Percentiles rank a stretch among this genome's conserved stretches.
phyloP scores from a whole-genome alignment of 2,797 vertebrate species.

The Bradypus variegatus region DNA sequence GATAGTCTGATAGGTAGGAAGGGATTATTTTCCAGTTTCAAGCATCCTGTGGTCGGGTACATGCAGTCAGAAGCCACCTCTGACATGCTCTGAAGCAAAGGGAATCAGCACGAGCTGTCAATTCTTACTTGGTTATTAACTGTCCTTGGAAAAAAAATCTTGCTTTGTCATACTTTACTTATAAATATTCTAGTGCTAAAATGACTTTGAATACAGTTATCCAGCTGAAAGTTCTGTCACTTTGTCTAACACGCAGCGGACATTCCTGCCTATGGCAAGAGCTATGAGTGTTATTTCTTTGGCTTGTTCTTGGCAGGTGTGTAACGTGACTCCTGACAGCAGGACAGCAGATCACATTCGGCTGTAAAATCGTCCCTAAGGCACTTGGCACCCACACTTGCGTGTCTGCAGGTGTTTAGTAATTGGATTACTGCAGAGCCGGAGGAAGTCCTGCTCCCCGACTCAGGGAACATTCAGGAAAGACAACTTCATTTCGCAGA shows the following conservation, averaged over 20 bases:
- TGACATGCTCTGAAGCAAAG: neutral
- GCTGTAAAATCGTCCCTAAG: constrained; percentile 76
- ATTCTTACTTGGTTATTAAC: neutral
- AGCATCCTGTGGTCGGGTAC: neutral
- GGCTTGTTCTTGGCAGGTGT: constrained; percentile 82
- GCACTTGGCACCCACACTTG: constrained; percentile 81
- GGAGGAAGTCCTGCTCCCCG: constrained; percentile 81
- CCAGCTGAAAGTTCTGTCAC: constrained; percentile 67
- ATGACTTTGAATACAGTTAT: constrained; percentile 70
- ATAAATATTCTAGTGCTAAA: constrained; percentile 72
- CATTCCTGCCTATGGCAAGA: constrained; percentile 79
- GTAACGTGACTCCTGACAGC: constrained; percentile 82
- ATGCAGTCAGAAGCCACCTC: neutral
- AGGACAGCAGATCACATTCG: constrained; percentile 80
- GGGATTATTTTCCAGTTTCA: neutral
- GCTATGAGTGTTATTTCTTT: constrained; percentile 77
- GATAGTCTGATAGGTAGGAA: neutral
- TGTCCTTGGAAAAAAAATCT: constrained; percentile 37
- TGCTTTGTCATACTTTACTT: constrained; percentile 61
- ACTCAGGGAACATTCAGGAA: constrained; percentile 74
- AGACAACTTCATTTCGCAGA: constrained; percentile 79
- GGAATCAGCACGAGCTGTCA: rapidly evolving
- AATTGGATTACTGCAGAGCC: constrained; percentile 89
- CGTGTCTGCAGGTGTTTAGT: constrained; percentile 92
- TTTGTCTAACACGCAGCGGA: constrained; percentile 75